Percentiles rank a stretch among this genome's conserved stretches.
Conservation (phyloP, 2,797 vertebrate species). For the Xiphophorus birchmanni region DNA sequence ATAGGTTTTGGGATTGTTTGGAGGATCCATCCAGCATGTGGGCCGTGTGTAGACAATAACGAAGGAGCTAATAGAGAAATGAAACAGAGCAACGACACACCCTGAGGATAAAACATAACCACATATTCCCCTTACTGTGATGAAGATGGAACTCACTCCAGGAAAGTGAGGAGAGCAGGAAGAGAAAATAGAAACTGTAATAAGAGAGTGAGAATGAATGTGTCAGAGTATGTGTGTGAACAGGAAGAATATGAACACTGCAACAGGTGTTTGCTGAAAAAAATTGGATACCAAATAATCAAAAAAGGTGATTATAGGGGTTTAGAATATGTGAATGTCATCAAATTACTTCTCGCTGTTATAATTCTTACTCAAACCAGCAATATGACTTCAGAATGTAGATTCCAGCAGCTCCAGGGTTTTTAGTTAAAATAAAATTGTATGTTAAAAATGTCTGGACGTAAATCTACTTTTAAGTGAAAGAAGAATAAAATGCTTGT, state of each 20-base stretch:
- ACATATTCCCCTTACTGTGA: slow-evolving; percentile 45
- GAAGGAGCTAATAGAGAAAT: slow-evolving; percentile 53
- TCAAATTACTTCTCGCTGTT: not conserved
- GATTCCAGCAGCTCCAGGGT: not conserved
- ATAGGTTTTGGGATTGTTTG: slow-evolving; percentile 13
- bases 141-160: slow-evolving; percentile 58
- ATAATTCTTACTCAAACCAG: not conserved
- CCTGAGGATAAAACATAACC: slow-evolving; percentile 56
- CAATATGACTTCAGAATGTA: not conserved
- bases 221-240: not conserved
- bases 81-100: slow-evolving; percentile 55
- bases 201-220: slow-evolving; percentile 10
- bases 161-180: slow-evolving; percentile 42
- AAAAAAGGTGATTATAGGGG: slow-evolving; percentile 10
- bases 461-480: not conserved
- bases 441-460: not conserved
- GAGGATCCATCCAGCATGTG: slow-evolving; percentile 42
- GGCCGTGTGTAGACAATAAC: slow-evolving; percentile 54
- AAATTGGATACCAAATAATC: slow-evolving; percentile 23
- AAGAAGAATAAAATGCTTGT: not conserved
- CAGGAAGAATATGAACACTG: slow-evolving; percentile 1
- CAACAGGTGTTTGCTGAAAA: slow-evolving; percentile 1
- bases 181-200: slow-evolving; percentile 47
- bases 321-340: slow-evolving; percentile 8
- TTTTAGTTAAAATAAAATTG: not conserved